Conservation (phyloP, 2,797 vertebrate species). For the Malacoraja senta region DNA sequence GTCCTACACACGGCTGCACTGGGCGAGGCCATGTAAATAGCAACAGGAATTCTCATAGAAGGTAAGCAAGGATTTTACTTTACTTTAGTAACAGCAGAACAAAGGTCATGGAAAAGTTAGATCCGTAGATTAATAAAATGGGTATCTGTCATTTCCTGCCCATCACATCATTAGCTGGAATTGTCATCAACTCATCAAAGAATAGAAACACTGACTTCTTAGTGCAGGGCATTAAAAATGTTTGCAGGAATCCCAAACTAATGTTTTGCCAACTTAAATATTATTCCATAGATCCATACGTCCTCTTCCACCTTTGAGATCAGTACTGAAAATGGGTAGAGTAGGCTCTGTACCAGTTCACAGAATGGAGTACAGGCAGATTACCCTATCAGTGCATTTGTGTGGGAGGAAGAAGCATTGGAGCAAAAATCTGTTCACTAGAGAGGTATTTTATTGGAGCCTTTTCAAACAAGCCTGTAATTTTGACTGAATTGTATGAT, state of each 20-base stretch:
- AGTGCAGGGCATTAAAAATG: not conserved
- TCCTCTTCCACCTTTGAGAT: not conserved
- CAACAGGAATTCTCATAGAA: conserved; percentile 99
- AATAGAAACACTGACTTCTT: not conserved
- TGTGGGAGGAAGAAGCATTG: not conserved
- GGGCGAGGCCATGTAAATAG: conserved; percentile 99
- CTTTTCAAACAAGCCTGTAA: not conserved
- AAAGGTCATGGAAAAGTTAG: not conserved
- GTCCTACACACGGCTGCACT: conserved; percentile 98
- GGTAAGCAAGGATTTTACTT: conserved; percentile 67
- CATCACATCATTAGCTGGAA: not conserved
- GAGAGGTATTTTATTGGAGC: not conserved
- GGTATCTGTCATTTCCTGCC: not conserved
- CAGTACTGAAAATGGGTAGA: not conserved
- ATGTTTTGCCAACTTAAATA: not conserved
- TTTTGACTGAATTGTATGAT: not conserved
- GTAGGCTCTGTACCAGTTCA: not conserved
- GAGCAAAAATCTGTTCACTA: not conserved
- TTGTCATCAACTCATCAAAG: not conserved
- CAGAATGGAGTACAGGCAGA: not conserved
- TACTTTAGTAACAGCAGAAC: not conserved
- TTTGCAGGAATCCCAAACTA: not conserved
- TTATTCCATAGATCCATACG: not conserved
- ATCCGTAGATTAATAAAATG: conserved; percentile 6
- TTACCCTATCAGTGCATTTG: not conserved